phyloP scores from a whole-genome alignment of 2,888 invertebrate species.

The Chrysopilus asiliformis region DNA sequence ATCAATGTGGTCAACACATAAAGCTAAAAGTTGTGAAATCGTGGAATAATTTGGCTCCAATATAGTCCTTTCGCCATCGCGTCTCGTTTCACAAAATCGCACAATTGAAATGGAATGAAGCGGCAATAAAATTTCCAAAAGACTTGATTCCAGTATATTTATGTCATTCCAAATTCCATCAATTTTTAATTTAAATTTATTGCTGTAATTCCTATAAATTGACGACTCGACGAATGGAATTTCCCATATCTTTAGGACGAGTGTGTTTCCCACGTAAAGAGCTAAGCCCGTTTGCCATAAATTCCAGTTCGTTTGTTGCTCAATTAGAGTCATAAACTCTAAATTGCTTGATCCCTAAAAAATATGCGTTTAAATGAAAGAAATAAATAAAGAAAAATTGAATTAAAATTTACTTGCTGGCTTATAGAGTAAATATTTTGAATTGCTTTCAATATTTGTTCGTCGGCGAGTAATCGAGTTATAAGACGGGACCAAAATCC shows the following conservation, averaged over 20 bases:
- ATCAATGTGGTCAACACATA: conserved; percentile 92
- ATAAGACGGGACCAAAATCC: conserved; percentile 96
- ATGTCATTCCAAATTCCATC: conserved; percentile 80
- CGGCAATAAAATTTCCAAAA: conserved; percentile 76
- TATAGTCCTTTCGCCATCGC: conserved; percentile 3
- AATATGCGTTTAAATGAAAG: background rate
- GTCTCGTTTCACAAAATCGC: background rate
- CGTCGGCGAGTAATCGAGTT: conserved; percentile 83
- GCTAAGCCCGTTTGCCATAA: conserved; percentile 90
- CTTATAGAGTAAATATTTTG: conserved; percentile 47
- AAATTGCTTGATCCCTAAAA: conserved; percentile 26
- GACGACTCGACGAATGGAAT: conserved; percentile 46
- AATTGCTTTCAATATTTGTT: conserved; percentile 66
- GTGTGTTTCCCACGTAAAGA: conserved; percentile 68
- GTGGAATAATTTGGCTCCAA: conserved; percentile 68
- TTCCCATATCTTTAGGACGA: conserved; percentile 72
- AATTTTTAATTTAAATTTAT: conserved; percentile 56
- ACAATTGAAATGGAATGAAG: conserved; percentile 30
- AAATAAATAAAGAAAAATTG: background rate
- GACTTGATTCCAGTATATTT: conserved; percentile 63
- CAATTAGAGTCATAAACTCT: conserved; percentile 28
- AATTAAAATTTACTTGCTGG: conserved; percentile 10
- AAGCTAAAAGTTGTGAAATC: conserved; percentile 67
- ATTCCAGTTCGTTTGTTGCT: conserved; percentile 61
- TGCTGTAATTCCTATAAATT: conserved; percentile 39